These are phyloP conservation scores for Heterochromis multidens DNA, from an alignment of 2,113 vertebrate species.

Conservation along the genomic window DNA sequence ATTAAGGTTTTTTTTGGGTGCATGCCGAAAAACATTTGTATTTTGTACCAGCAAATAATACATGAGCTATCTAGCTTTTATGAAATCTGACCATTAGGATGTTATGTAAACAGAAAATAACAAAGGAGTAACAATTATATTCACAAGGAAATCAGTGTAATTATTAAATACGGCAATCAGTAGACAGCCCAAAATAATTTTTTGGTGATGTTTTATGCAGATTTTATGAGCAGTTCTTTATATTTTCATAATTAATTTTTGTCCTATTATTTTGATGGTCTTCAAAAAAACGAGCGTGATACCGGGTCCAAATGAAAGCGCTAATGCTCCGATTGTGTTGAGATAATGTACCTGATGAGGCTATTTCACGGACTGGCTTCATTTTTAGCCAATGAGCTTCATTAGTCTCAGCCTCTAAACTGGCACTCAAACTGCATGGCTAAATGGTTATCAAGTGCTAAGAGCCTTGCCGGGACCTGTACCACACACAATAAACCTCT, in stretches of 20 bases:
- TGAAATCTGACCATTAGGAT: not conserved
- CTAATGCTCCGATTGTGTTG: slow-evolving; percentile 63
- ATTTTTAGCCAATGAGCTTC: slow-evolving; percentile 71
- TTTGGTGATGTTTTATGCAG: not conserved
- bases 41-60: not conserved
- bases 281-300: slow-evolving; percentile 14
- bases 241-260: slow-evolving; percentile 16
- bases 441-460: slow-evolving; percentile 63
- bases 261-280: slow-evolving; percentile 3
- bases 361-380: slow-evolving; percentile 70
- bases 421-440: slow-evolving; percentile 56
- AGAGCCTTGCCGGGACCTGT: slow-evolving; percentile 63
- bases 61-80: not conserved
- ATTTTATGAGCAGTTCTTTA: slow-evolving; percentile 5
- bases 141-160: not conserved
- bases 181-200: not conserved
- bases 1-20: not conserved
- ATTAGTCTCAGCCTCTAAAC: slow-evolving; percentile 70
- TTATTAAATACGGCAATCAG: not conserved
- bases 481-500: slow-evolving; percentile 73
- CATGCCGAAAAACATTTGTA: not conserved
- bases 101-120: not conserved
- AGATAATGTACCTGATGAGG: slow-evolving; percentile 76
- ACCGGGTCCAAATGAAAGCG: slow-evolving; percentile 39
- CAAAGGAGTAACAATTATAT: not conserved